Evolutionary conservation across 2,888 invertebrate genomes (phyloP), one percentile per base, ranked within the genome.

Genomic region (Agrilus biguttatus): DNA sequence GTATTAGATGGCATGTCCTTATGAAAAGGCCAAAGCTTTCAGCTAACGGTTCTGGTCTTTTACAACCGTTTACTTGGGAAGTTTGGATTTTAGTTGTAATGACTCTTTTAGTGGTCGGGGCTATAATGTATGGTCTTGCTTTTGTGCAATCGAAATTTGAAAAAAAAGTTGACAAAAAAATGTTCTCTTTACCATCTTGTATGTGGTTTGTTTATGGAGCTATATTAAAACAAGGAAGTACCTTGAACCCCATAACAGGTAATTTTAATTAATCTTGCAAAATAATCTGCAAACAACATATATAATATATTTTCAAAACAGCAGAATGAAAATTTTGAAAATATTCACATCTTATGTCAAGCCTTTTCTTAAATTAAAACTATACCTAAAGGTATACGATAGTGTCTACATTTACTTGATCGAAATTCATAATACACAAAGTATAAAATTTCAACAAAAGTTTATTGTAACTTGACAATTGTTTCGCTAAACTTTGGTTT

Each of bases 171-270:
- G 58, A 63, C 7, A 74, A 59, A 5, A 65, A 79, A 8, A 63
- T 71, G 8, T 79, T 80, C 51, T 68, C 75, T 0, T 55, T 85
- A 12, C 70, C 75, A 1, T 75, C 81, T 19, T 88, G 88, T 57
- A 73, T 84, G 49, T 90, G 89, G 89, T 90, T 89, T 58, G 83
- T 83, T 3, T 90, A 89, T 58, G 87, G 88, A 13, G 87, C 87
- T 1, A 71, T 90, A 33, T 77, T 90, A 67, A 90, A 89, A 56
- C 90, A 90, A 66, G 89, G 90, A 40, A 83, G 86, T 17, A 81
- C 78, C 10, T 67, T 88, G 37, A 75, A 79, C n/a, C 89, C 90
- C 0, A 73, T 77, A 46, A 81, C 85, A 56, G 87, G 89, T 89
- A 63, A 71, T 41, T 34, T 36, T 21, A 19, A 37, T 40, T 36